A percentile compares a stretch with the other conserved stretches of the same genome.
Conservation (phyloP, 2,797 vertebrate species). For the Nyctalus aviator region DNA sequence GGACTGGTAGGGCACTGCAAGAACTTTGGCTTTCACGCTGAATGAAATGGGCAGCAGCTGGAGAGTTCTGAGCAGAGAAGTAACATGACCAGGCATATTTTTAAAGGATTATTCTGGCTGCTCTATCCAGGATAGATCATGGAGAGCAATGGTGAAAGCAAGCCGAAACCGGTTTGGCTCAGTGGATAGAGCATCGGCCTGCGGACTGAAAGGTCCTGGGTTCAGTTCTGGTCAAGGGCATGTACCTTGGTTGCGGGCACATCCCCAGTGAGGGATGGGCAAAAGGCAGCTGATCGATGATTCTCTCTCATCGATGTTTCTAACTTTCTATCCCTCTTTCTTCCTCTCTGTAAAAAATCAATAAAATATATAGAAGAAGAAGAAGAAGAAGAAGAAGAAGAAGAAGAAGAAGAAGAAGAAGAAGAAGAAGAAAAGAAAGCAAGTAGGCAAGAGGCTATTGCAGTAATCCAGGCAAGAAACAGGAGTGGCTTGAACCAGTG, state of each 20-base stretch:
- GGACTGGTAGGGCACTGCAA: background rate
- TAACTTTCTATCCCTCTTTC: no score
- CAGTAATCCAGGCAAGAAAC: background rate
- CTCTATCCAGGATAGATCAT: background rate
- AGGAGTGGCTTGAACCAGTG: background rate
- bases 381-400: no score
- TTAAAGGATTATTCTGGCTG: constrained; percentile 9
- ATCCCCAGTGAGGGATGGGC: no score
- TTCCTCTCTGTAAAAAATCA: no score
- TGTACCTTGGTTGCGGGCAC: no score
- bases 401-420: no score
- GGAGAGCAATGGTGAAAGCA: background rate
- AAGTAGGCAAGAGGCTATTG: background rate
- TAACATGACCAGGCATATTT: background rate
- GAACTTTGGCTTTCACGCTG: background rate
- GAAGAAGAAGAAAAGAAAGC: background rate
- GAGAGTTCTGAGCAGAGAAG: background rate
- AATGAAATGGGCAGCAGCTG: background rate
- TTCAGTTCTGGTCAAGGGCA: no score
- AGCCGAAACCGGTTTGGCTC: background rate
- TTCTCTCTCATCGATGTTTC: no score
- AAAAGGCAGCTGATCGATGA: no score
- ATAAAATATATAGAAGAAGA: no score
- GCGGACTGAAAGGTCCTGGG: no score
- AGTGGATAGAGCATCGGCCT: no score